These are phyloP conservation scores for Alouatta palliata DNA, from an alignment of 2,113 vertebrate species.

Conservation along the genomic window DNA sequence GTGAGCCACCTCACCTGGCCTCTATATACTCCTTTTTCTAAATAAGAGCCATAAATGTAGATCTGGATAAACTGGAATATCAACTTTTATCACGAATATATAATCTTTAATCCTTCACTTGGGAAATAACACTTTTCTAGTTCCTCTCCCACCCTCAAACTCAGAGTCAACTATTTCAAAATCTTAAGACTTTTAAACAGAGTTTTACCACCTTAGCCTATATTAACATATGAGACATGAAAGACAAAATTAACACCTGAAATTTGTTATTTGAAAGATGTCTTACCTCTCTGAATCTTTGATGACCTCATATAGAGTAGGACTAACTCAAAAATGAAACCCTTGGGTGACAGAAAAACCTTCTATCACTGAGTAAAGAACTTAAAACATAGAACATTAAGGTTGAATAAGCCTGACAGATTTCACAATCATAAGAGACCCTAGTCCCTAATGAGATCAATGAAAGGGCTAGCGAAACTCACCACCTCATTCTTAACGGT, in stretches of 20 bases:
- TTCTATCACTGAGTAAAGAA: not conserved
- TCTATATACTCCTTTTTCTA: not conserved
- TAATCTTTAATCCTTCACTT: not conserved
- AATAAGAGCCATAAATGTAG: not conserved
- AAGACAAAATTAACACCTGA: not conserved
- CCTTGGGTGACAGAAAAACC: not conserved
- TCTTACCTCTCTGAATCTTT: not conserved
- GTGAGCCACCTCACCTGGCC: too few species aligned
- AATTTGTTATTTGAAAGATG: not conserved
- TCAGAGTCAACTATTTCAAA: not conserved
- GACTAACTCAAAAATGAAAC: not conserved
- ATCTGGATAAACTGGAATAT: not conserved
- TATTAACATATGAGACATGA: not conserved
- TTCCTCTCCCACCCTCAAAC: not conserved
- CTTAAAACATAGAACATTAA: not conserved
- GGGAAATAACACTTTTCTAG: not conserved
- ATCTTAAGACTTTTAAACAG: not conserved
- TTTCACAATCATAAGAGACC: not conserved
- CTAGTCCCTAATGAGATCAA: not conserved
- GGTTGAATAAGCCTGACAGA: not conserved
- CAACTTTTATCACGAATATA: not conserved
- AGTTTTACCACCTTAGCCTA: not conserved
- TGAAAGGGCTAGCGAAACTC: not conserved
- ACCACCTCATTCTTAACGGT: not conserved
- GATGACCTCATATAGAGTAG: not conserved